phyloP scores from a whole-genome alignment of 2,113 vertebrate genomes.

The Mohoua ochrocephala region DNA sequence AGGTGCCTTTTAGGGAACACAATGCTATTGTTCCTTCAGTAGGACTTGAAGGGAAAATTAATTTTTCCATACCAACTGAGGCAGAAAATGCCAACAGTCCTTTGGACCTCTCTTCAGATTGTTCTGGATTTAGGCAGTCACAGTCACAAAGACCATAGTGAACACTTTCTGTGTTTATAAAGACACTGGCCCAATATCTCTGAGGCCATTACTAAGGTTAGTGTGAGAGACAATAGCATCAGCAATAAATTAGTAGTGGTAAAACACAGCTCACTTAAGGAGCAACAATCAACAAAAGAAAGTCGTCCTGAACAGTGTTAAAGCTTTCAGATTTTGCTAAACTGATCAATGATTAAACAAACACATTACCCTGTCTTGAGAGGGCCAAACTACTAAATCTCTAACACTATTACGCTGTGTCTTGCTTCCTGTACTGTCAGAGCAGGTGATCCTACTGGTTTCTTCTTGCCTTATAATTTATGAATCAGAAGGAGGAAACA shows the following conservation, averaged over 20 bases:
- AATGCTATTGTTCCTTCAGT: fast-evolving
- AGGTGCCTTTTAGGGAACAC: background rate
- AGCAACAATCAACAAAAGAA: background rate
- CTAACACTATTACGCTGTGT: background rate
- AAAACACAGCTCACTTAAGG: background rate
- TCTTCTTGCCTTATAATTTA: slow-evolving; percentile 35
- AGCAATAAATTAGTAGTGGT: background rate
- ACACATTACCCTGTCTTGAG: background rate
- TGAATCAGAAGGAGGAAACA: slow-evolving; percentile 58
- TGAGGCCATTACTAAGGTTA: background rate
- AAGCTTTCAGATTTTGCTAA: background rate
- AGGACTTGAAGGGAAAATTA: background rate
- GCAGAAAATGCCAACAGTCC: background rate
- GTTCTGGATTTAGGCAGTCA: background rate
- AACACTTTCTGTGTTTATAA: background rate
- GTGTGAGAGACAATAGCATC: background rate
- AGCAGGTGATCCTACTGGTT: slow-evolving; percentile 7
- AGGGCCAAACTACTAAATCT: background rate
- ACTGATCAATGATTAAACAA: background rate
- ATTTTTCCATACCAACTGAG: background rate
- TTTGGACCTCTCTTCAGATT: background rate
- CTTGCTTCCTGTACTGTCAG: background rate
- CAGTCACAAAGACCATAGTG: background rate
- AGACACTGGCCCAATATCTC: background rate
- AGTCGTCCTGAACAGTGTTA: background rate